Conservation (phyloP, 2,113 vertebrate genomes). For the Clarias macrocephalus region DNA sequence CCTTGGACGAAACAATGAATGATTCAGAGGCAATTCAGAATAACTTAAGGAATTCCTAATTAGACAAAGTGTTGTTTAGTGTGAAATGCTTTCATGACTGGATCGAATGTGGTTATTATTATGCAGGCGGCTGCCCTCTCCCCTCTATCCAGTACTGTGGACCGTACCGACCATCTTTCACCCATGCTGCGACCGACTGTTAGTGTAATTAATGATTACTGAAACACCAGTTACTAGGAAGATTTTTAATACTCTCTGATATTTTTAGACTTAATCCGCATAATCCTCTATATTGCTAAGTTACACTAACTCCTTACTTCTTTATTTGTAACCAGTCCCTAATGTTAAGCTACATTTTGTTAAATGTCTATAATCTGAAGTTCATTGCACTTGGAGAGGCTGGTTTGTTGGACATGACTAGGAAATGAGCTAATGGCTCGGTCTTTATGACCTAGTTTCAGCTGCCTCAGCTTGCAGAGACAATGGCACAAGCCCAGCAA, state of each 20-base stretch:
- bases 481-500: slow-evolving; percentile 38
- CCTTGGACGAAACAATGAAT: too few species aligned
- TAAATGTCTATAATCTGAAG: background rate
- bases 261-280: background rate
- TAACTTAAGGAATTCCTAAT: too few species aligned
- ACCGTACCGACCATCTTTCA: too few species aligned
- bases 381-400: slow-evolving; percentile 26
- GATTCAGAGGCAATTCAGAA: too few species aligned
- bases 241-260: background rate
- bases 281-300: background rate
- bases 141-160: too few species aligned
- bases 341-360: background rate
- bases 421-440: slow-evolving; percentile 65
- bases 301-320: background rate
- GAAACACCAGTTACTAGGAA: background rate
- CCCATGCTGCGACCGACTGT: too few species aligned
- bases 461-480: slow-evolving; percentile 50
- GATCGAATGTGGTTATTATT: too few species aligned
- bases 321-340: background rate
- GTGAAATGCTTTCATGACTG: too few species aligned
- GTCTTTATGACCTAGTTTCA: slow-evolving; percentile 68
- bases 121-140: too few species aligned
- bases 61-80: too few species aligned
- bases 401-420: slow-evolving; percentile 48
- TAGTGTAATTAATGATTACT: too few species aligned